Conservation (phyloP, 2,888 invertebrate species). For the Papilio elwesi region DNA sequence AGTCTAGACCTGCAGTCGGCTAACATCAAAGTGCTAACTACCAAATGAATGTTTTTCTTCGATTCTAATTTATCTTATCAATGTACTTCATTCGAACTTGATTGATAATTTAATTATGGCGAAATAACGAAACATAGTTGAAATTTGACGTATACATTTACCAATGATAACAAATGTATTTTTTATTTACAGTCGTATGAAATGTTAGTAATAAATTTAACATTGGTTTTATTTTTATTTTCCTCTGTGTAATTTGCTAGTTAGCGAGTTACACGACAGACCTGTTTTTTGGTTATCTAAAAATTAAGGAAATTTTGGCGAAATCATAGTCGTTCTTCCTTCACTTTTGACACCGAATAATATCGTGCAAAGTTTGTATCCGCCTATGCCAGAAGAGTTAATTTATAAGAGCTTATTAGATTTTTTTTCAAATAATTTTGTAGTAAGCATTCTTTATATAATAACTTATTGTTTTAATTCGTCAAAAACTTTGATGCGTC, state of each 20-base stretch:
- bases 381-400: too few species aligned
- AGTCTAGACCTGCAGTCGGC: constrained; percentile 22
- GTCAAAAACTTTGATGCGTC: constrained; percentile 3
- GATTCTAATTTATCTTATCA: constrained; percentile 20
- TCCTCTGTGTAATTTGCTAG: not conserved
- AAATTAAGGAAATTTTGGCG: too few species aligned
- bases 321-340: too few species aligned
- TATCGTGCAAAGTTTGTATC: too few species aligned
- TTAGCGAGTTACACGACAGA: too few species aligned
- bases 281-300: too few species aligned
- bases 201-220: not conserved
- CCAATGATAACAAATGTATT: constrained; percentile 1
- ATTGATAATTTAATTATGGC: constrained; percentile 16
- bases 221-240: not conserved
- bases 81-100: constrained; percentile 10
- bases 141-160: constrained; percentile 2
- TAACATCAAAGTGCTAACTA: constrained; percentile 29
- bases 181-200: not conserved
- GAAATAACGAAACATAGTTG: constrained; percentile 8
- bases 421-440: too few species aligned
- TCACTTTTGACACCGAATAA: too few species aligned
- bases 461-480: not conserved
- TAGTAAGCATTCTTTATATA: too few species aligned
- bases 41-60: constrained; percentile 23
- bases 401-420: too few species aligned